Percentiles rank a stretch among this genome's conserved stretches.
Evolutionary conservation across 2,113 vertebrate species (phyloP).

Genomic region (Prinia subflava): DNA sequence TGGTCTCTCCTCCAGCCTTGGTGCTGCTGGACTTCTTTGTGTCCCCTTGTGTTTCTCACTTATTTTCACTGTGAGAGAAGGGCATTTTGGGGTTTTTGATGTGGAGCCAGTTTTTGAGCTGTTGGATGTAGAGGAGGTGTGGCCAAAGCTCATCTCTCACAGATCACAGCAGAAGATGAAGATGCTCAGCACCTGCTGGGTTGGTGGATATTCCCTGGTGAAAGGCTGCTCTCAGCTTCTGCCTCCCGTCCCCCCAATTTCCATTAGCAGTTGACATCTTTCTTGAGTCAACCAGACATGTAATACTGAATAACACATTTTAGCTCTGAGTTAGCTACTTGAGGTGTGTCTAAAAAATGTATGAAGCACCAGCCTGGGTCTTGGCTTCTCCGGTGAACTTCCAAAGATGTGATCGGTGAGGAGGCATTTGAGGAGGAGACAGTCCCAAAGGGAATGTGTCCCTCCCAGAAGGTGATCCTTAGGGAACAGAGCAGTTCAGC

Average conservation of each 20-base stretch:
- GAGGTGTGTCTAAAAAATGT: constrained; percentile 18
- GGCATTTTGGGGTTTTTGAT: not conserved
- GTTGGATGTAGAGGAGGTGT: not conserved
- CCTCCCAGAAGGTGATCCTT: not conserved
- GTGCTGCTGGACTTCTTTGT: not conserved
- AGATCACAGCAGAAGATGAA: not conserved
- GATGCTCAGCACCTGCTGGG: not conserved
- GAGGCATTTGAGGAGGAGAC: not conserved
- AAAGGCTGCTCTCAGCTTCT: not conserved
- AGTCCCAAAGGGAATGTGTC: not conserved
- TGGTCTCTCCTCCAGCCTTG: not conserved
- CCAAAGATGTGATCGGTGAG: not conserved
- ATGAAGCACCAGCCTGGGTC: not conserved
- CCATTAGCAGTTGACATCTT: constrained; percentile 5
- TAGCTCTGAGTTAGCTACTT: constrained; percentile 11
- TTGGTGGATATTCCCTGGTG: not conserved
- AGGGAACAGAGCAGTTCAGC: not conserved
- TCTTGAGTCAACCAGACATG: not conserved
- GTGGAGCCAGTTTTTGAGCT: not conserved
- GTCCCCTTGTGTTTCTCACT: not conserved
- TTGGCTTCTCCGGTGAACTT: not conserved
- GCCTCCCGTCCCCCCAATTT: not conserved
- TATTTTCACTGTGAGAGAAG: not conserved
- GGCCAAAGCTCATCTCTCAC: not conserved
- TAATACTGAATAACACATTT: not conserved